phyloP scores from a whole-genome alignment of 2,113 vertebrate genomes.

The Vireo altiloquus region DNA sequence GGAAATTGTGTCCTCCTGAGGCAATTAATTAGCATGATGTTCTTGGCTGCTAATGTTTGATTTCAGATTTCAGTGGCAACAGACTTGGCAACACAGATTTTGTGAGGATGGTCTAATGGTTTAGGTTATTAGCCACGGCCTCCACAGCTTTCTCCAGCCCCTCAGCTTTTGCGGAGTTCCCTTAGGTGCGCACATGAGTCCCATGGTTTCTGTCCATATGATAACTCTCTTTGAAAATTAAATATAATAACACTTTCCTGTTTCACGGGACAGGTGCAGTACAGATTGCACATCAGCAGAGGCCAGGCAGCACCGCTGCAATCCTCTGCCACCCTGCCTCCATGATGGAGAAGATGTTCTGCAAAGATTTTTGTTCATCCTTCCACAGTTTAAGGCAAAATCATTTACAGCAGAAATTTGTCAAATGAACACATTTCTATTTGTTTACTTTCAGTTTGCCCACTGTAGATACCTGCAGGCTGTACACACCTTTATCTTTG shows the following conservation, averaged over 20 bases:
- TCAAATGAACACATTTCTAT: neutral
- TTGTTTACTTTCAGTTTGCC: neutral
- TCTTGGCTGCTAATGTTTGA: slow-evolving; percentile 49
- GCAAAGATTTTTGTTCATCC: neutral
- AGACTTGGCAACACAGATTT: slow-evolving; percentile 27
- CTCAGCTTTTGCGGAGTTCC: neutral
- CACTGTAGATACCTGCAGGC: neutral
- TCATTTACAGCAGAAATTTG: neutral
- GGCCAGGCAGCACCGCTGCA: neutral
- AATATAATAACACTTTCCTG: neutral
- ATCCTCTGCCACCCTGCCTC: neutral
- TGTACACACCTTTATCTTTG: neutral
- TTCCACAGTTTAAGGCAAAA: neutral
- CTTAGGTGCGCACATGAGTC: neutral
- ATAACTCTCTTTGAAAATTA: neutral
- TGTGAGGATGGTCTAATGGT: neutral
- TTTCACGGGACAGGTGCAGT: neutral
- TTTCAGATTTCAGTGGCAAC: slow-evolving; percentile 35
- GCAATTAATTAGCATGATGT: slow-evolving; percentile 29
- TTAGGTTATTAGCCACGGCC: neutral
- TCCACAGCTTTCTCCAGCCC: neutral
- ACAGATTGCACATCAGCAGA: neutral
- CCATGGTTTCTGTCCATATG: neutral
- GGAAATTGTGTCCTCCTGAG: slow-evolving; percentile 16
- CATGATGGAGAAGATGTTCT: neutral